Conservation (phyloP, 1,140 invertebrate species). For the Trichoplusia ni region DNA sequence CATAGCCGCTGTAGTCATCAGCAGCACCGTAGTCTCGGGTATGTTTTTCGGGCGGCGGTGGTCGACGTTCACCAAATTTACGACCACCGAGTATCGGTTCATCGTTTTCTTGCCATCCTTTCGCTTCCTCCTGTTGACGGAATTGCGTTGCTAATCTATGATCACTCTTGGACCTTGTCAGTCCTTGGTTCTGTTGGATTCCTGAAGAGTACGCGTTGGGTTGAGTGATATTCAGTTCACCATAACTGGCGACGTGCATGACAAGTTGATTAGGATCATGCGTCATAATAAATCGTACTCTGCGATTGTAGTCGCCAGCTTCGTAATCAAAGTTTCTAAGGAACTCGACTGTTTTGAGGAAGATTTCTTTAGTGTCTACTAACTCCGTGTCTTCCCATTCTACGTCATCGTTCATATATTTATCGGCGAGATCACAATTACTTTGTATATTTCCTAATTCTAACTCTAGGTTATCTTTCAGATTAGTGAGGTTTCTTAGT, state of each 20-base stretch:
- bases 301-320: slow-evolving; percentile 92
- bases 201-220: slow-evolving; percentile 81
- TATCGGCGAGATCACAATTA: slow-evolving; percentile 98
- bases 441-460: slow-evolving; percentile 96
- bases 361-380: slow-evolving; percentile 97
- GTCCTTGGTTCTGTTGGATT: slow-evolving; percentile 85
- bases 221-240: slow-evolving; percentile 91
- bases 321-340: slow-evolving; percentile 96
- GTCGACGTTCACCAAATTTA: slow-evolving; percentile 86
- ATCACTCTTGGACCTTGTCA: slow-evolving; percentile 96
- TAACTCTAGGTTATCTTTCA: slow-evolving; percentile 96
- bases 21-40: slow-evolving; percentile 81
- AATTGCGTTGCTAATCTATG: slow-evolving; percentile 95
- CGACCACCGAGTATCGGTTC: slow-evolving; percentile 86
- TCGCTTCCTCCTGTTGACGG: slow-evolving; percentile 90
- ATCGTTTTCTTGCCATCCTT: slow-evolving; percentile 81
- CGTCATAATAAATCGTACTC: slow-evolving; percentile 92
- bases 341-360: slow-evolving; percentile 96
- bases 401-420: slow-evolving; percentile 93
- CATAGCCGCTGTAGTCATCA: slow-evolving; percentile 84
- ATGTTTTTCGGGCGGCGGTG: slow-evolving; percentile 78
- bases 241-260: slow-evolving; percentile 91
- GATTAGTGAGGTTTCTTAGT: slow-evolving; percentile 89
- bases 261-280: slow-evolving; percentile 95
- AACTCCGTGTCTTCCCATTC: slow-evolving; percentile 94